Percentiles rank a stretch among this genome's conserved stretches.
Evolutionary conservation across 30 jellyfish, hydroid and myxozoan species (phyloP).

Genomic region (Aurelia sp.): DNA sequence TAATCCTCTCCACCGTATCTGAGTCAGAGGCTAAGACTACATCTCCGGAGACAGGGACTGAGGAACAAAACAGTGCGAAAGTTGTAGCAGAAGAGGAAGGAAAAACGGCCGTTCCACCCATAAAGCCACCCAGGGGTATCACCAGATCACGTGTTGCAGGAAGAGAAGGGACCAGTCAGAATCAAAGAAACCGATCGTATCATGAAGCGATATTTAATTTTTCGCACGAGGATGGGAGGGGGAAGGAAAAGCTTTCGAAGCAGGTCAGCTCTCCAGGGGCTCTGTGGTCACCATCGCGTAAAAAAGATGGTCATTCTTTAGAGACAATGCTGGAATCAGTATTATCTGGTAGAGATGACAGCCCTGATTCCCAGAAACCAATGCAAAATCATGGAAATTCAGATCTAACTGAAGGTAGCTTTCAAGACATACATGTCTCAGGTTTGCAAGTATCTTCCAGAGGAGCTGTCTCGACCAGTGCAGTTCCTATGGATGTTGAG

Average conservation of each 20-base stretch:
- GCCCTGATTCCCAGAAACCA: neutral
- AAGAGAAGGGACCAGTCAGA: slow-evolving; percentile 3
- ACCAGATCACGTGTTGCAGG: neutral
- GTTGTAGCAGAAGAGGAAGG: too few relatives aligned
- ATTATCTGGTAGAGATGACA: neutral
- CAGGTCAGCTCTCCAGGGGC: slow-evolving; percentile 5
- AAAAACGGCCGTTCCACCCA: too few relatives aligned
- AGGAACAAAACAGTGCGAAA: too few relatives aligned
- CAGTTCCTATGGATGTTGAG: neutral
- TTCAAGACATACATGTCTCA: neutral
- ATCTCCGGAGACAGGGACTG: too few relatives aligned
- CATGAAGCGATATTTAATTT: slow-evolving; percentile 47
- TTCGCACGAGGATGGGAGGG: slow-evolving; percentile 17
- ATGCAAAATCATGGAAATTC: neutral
- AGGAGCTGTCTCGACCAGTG: neutral
- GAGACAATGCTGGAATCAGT: neutral
- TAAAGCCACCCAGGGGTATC: neutral
- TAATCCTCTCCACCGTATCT: neutral
- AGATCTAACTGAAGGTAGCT: neutral
- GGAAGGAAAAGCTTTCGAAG: slow-evolving; percentile 27
- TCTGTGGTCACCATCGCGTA: neutral
- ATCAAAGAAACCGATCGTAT: slow-evolving; percentile 54
- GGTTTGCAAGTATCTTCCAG: neutral
- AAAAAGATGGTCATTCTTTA: neutral
- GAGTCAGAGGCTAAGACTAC: neutral